Conservation (phyloP, 35 echinoderm and acorn worm genomes). For the Lytechinus variegatus region DNA sequence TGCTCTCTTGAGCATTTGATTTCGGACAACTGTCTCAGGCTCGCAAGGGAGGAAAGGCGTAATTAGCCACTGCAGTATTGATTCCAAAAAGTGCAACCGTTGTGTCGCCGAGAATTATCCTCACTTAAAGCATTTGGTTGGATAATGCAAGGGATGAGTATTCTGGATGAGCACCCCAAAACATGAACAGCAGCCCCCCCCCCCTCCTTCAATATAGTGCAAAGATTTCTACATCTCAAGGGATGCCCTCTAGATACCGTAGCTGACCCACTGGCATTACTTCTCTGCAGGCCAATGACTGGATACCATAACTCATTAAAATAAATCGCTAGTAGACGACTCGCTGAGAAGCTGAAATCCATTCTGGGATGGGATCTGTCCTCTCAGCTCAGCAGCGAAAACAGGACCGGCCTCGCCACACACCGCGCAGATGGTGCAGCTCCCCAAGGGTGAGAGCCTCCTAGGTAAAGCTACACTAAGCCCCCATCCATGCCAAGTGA, state of each 20-base stretch:
- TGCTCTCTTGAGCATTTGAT: constrained; percentile 31
- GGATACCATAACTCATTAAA: constrained; percentile 20
- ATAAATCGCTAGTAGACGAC: neutral
- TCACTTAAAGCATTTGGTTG: neutral
- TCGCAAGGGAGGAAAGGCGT: constrained; percentile 44
- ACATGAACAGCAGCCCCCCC: neutral
- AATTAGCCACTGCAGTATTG: constrained; percentile 48
- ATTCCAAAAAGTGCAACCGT: constrained; percentile 54
- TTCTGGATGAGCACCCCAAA: neutral
- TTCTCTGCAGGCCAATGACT: neutral
- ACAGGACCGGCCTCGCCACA: constrained; percentile 19
- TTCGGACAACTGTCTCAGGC: constrained; percentile 45
- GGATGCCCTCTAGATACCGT: neutral
- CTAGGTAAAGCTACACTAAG: constrained; percentile 28
- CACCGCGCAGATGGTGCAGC: constrained; percentile 33
- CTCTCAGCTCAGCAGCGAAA: neutral
- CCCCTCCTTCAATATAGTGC: neutral
- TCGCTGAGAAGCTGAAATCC: neutral
- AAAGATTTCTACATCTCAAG: neutral
- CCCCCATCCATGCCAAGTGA: constrained; percentile 10
- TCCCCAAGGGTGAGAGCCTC: constrained; percentile 21
- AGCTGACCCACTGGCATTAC: neutral
- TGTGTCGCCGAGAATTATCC: constrained; percentile 42
- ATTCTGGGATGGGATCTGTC: neutral
- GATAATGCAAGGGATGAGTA: constrained; percentile 38